Percentiles rank a stretch among this genome's conserved stretches.
Evolutionary conservation across 2,797 vertebrate genomes (phyloP).

Genomic region (Myotis findleyi): DNA sequence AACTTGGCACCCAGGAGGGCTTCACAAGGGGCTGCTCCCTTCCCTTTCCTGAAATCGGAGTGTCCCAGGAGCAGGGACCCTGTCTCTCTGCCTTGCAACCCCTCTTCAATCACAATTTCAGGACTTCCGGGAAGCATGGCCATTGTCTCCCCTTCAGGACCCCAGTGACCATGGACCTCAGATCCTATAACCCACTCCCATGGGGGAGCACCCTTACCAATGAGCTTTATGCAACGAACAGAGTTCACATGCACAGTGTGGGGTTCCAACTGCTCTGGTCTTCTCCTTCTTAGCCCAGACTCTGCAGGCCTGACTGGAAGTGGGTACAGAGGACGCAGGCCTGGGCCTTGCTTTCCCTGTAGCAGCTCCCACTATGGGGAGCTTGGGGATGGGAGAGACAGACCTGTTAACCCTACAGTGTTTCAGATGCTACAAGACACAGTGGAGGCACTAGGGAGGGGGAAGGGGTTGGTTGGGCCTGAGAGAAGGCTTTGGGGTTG

Average conservation of each 20-base stretch:
- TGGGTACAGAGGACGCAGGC: background rate
- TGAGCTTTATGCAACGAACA: background rate
- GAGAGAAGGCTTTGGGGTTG: background rate
- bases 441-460: background rate
- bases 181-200: background rate
- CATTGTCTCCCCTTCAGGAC: background rate
- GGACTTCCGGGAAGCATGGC: slow-evolving; percentile 24
- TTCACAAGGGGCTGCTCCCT: background rate
- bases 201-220: background rate
- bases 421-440: slow-evolving; percentile 25
- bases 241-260: background rate
- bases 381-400: background rate
- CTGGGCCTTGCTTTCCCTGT: background rate
- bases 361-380: background rate
- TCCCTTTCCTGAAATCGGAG: background rate
- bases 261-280: background rate
- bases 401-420: background rate
- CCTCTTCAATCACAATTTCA: background rate
- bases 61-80: background rate
- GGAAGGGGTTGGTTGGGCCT: background rate
- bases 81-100: background rate
- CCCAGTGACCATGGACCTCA: slow-evolving; percentile 2
- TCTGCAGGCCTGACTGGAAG: background rate
- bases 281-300: background rate
- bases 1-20: background rate